Conservation (phyloP, 2,113 vertebrate species). For the Narcine bancroftii region DNA sequence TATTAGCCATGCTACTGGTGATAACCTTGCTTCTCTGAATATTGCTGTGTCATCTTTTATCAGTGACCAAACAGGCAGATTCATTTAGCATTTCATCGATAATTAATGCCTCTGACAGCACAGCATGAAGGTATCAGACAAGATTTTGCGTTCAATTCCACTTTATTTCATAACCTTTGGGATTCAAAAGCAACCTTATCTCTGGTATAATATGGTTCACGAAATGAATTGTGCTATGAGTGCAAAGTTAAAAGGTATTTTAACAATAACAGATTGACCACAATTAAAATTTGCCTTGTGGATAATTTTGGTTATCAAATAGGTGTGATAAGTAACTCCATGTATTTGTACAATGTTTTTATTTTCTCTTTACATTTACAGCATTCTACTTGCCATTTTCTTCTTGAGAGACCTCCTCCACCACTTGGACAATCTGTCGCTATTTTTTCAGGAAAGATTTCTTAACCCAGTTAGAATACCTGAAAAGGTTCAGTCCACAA, state of each 20-base stretch:
- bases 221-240: neutral
- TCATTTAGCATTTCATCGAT: neutral
- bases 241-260: neutral
- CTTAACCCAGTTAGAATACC: slow-evolving; percentile 29
- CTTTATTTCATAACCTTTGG: neutral
- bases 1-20: neutral
- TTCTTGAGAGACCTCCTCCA: slow-evolving; percentile 36
- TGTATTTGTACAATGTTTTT: neutral
- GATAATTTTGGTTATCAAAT: neutral
- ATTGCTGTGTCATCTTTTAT: too few relatives aligned
- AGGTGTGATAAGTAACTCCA: neutral
- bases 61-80: too few relatives aligned
- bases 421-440: slow-evolving; percentile 34
- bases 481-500: slow-evolving; percentile 33
- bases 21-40: too few relatives aligned
- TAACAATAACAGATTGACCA: neutral
- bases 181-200: neutral
- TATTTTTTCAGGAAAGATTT: slow-evolving; percentile 36
- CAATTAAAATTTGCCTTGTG: neutral
- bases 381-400: slow-evolving; percentile 36
- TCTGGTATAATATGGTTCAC: neutral
- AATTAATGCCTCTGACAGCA: neutral
- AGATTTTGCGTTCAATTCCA: neutral
- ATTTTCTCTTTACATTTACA: slow-evolving; percentile 21
- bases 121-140: neutral